Base-by-base conservation (phyloP, 2,888 invertebrate genomes). In the Mesorhabditis sp. region DNA sequence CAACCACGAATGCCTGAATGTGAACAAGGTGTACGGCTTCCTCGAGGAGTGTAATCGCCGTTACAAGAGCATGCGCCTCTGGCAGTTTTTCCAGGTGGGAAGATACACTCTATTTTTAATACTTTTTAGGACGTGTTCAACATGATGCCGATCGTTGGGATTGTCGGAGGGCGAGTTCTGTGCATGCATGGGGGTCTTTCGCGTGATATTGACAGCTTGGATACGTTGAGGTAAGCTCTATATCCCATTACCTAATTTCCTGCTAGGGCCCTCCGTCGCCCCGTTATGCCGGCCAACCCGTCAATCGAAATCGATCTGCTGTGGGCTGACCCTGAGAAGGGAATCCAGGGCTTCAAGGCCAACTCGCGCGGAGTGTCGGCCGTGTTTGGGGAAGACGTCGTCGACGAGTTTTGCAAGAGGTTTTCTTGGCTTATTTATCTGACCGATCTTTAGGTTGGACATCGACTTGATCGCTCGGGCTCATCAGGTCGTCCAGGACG, bases 321-420 rank as follows among this genome's bases (percentile, higher is more conserved):
- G 41, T 70, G 70, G 70, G 42, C 70, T 4, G 70, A 70, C 68
- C 70, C 70, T 10, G 65, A 65, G n/a, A 50, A 50, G 58, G 58
- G 58, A 50, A 50, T 50, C 58, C n/a, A 10, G n/a, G 72, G 72
- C 10, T 72, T 66, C 67, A 62, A 71, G 66, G 43, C 45, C n/a
- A 72, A 72, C 66, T 43, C 70, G 3, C 62, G 89, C 50, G 89
- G 89, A 58, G 88, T 89, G n/a, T 88, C 88, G 10, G 89, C 86
- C 82, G 87, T 87, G 50, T 89, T 89, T 81, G 89, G 89, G 5
- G 87, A 87, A 4, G 89, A 89, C 74, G 86, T 89, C 43, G 88
- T 89, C 5, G 80, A 86, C 62, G 85, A 86, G 64, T 89, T 88
- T 79, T 85, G 88, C 42, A 83, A 87, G 71, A 86, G 86, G 70